These are phyloP conservation scores for Nemotelus pantherinus DNA, from an alignment of 2,888 invertebrate genomes.

Conservation along the genomic window DNA sequence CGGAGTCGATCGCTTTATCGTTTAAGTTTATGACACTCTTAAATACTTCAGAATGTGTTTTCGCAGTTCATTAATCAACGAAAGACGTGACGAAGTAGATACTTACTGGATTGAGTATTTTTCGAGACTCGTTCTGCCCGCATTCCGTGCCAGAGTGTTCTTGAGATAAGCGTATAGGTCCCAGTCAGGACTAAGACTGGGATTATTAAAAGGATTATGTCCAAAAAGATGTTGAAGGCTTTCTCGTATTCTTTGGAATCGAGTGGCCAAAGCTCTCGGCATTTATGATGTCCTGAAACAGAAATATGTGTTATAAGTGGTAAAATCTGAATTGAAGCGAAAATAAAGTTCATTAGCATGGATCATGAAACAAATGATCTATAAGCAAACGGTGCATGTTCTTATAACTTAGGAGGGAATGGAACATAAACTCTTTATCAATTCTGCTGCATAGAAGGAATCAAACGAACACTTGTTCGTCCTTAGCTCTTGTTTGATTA, in stretches of 20 bases:
- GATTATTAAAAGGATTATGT: slow-evolving; percentile 70
- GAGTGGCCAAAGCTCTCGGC: slow-evolving; percentile 68
- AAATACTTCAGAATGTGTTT: neutral
- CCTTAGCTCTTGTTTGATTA: too few relatives aligned
- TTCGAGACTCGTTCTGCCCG: slow-evolving; percentile 60
- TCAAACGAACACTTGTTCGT: too few relatives aligned
- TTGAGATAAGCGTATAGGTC: slow-evolving; percentile 68
- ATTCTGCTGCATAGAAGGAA: too few relatives aligned
- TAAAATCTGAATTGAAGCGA: neutral
- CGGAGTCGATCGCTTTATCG: too few relatives aligned
- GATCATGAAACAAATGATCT: neutral
- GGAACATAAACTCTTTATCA: too few relatives aligned
- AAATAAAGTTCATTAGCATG: neutral
- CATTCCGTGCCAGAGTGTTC: slow-evolving; percentile 56
- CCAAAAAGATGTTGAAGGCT: slow-evolving; percentile 70
- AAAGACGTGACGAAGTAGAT: neutral
- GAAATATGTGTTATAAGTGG: neutral
- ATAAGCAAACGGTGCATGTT: neutral
- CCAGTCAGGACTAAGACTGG: slow-evolving; percentile 71
- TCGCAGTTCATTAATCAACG: neutral
- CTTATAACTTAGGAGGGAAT: too few relatives aligned
- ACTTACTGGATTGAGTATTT: slow-evolving; percentile 63
- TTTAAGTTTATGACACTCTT: neutral
- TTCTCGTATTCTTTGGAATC: slow-evolving; percentile 70
- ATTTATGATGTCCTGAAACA: slow-evolving; percentile 68